These are phyloP conservation scores for Ectemnius cavifrons DNA, from an alignment of 2,888 invertebrate genomes.

Conservation along the genomic window DNA sequence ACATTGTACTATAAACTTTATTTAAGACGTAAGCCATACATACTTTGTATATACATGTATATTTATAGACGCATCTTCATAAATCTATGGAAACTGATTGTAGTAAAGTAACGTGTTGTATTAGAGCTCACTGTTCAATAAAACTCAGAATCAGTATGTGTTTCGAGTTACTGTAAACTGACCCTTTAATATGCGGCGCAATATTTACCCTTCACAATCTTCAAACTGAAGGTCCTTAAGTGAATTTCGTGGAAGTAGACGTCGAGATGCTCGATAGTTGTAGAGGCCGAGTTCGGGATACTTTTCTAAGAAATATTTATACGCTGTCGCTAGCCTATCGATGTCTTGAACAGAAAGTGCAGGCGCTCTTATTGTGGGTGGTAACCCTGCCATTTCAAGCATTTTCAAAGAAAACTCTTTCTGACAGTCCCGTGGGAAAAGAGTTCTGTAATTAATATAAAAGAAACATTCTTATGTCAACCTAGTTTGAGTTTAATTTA, in stretches of 20 bases:
- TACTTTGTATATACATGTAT: constrained; percentile 57
- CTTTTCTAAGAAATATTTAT: constrained; percentile 84
- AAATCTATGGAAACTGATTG: constrained; percentile 47
- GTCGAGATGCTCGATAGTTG: constrained; percentile 82
- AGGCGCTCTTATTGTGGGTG: constrained; percentile 84
- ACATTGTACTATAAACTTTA: constrained; percentile 66
- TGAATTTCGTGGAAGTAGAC: constrained; percentile 40
- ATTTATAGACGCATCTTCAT: constrained; percentile 41
- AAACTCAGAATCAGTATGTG: constrained; percentile 53
- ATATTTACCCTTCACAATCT: background rate
- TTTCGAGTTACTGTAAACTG: background rate
- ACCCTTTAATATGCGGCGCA: background rate
- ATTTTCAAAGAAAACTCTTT: constrained; percentile 84
- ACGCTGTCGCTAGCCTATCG: constrained; percentile 87
- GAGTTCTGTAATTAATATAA: constrained; percentile 77
- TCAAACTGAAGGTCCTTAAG: background rate
- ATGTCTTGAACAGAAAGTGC: constrained; percentile 89
- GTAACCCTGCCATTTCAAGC: constrained; percentile 85
- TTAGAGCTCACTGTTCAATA: constrained; percentile 57
- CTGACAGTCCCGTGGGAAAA: constrained; percentile 87
- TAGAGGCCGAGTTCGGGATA: constrained; percentile 84
- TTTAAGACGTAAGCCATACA: constrained; percentile 66
- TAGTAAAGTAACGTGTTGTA: constrained; percentile 53
- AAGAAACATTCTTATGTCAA: background rate
- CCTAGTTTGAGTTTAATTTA: background rate